phyloP scores from a whole-genome alignment of 2,113 vertebrate species.

The Gymnocephalus cernua region DNA sequence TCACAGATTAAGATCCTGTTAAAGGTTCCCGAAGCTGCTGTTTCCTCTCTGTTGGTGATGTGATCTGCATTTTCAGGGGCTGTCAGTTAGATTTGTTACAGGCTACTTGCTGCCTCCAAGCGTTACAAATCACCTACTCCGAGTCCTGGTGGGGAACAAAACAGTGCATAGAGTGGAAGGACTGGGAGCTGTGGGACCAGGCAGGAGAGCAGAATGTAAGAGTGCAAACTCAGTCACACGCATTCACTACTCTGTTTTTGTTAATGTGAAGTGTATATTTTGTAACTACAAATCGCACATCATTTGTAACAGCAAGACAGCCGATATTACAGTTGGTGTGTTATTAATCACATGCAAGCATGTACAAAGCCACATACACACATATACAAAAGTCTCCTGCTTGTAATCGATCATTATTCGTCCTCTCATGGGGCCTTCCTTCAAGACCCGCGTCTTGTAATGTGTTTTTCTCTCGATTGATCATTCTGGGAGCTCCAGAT shows the following conservation, averaged over 20 bases:
- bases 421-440: constrained; percentile 37
- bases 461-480: constrained; percentile 63
- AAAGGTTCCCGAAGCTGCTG: constrained; percentile 70
- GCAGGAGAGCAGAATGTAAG: constrained; percentile 14
- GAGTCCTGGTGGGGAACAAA: constrained; percentile 54
- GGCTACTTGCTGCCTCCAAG: constrained; percentile 75
- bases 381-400: not conserved
- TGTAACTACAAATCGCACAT: constrained; percentile 14
- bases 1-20: constrained; percentile 65
- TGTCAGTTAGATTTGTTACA: constrained; percentile 85
- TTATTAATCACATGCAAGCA: constrained; percentile 63
- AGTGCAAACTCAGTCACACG: not conserved
- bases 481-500: constrained; percentile 65
- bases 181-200: constrained; percentile 43
- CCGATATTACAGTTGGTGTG: constrained; percentile 51
- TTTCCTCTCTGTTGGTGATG: constrained; percentile 67
- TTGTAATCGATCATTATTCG: constrained; percentile 43
- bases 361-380: constrained; percentile 29
- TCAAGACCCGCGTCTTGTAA: constrained; percentile 52
- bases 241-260: not conserved
- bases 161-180: constrained; percentile 21
- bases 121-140: constrained; percentile 76
- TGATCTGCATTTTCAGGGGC: constrained; percentile 78
- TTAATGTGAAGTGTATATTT: constrained; percentile 15
- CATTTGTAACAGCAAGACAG: constrained; percentile 36